Percentiles rank a stretch among this genome's conserved stretches.
These are phyloP conservation scores for Spodoptera litura DNA, from an alignment of 1,140 invertebrate genomes.

Conservation along the genomic window DNA sequence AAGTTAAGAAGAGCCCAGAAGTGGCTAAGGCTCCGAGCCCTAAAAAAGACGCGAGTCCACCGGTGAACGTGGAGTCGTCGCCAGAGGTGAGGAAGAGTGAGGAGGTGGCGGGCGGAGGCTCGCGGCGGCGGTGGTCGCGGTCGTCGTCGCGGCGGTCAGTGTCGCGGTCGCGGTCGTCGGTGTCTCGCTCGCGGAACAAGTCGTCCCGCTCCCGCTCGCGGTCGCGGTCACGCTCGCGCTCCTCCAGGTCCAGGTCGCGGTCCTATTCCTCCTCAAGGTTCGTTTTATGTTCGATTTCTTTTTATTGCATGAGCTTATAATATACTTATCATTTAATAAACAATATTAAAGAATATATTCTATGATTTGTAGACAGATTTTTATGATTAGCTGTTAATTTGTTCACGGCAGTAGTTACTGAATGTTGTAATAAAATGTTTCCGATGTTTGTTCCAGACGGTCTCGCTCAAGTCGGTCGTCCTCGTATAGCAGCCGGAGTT, in stretches of 20 bases:
- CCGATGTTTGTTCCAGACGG: slow-evolving; percentile 52
- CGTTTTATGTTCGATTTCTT: slow-evolving; percentile 59
- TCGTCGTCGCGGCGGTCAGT: slow-evolving; percentile 73
- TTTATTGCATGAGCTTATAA: neutral
- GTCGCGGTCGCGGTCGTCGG: slow-evolving; percentile 56
- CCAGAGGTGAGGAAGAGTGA: slow-evolving; percentile 64
- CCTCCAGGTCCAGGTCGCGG: slow-evolving; percentile 78
- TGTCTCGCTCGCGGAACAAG: slow-evolving; percentile 72
- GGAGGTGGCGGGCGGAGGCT: slow-evolving; percentile 55
- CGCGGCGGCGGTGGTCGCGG: slow-evolving; percentile 70
- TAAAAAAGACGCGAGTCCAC: slow-evolving; percentile 62
- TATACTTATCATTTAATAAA: neutral
- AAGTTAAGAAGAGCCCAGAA: slow-evolving; percentile 59
- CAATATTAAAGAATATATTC: neutral
- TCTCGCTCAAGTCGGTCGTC: slow-evolving; percentile 78
- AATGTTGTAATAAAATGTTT: neutral
- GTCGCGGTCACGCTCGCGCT: slow-evolving; percentile 79
- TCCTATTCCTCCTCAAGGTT: slow-evolving; percentile 84
- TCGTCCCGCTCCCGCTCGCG: slow-evolving; percentile 74
- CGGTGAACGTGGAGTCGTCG: slow-evolving; percentile 67
- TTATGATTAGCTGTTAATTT: neutral
- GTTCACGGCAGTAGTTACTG: neutral
- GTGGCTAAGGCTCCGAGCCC: slow-evolving; percentile 53
- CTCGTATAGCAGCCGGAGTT: slow-evolving; percentile 81
- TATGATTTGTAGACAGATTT: no score